These are phyloP conservation scores for Drosophila bipectinata DNA, from an alignment of 1,140 invertebrate species.

Conservation along the genomic window DNA sequence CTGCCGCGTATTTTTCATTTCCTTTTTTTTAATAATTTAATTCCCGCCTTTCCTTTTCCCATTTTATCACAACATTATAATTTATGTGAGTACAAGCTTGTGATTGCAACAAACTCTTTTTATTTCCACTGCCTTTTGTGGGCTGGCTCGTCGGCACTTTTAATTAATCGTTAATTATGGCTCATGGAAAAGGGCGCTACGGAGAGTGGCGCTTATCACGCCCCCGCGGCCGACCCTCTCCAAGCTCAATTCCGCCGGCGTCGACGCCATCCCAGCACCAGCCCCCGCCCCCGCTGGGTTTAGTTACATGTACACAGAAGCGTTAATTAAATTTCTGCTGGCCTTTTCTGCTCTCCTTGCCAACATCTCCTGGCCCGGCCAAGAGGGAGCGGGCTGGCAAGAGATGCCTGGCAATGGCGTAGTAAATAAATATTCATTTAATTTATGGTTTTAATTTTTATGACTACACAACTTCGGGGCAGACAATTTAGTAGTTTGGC, in stretches of 20 bases:
- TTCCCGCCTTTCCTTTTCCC: background rate
- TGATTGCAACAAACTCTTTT: constrained; percentile 38
- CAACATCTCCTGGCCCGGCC: constrained; percentile 27
- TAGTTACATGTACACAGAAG: constrained; percentile 79
- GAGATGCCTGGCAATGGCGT: constrained; percentile 31
- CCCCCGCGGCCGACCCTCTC: constrained; percentile 10
- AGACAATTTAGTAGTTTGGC: constrained; percentile 81
- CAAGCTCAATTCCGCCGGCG: constrained; percentile 2
- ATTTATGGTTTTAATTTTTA: constrained; percentile 83
- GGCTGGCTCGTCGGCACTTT: constrained; percentile 48
- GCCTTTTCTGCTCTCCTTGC: constrained; percentile 51
- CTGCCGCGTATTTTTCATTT: background rate
- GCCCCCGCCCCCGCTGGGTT: constrained; percentile 59
- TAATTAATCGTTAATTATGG: constrained; percentile 82
- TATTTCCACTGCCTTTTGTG: constrained; percentile 23
- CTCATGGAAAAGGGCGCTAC: constrained; percentile 51
- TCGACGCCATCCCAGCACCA: constrained; percentile 7
- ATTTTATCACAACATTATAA: constrained; percentile 27
- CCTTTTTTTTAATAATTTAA: background rate
- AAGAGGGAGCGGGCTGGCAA: background rate
- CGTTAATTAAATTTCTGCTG: constrained; percentile 80
- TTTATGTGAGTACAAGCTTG: constrained; percentile 45
- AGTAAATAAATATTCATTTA: constrained; percentile 82
- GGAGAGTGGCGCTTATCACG: constrained; percentile 8
- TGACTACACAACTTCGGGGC: constrained; percentile 78